Base-by-base conservation (phyloP, 2,888 invertebrate species). In the Agonum fuliginosum region DNA sequence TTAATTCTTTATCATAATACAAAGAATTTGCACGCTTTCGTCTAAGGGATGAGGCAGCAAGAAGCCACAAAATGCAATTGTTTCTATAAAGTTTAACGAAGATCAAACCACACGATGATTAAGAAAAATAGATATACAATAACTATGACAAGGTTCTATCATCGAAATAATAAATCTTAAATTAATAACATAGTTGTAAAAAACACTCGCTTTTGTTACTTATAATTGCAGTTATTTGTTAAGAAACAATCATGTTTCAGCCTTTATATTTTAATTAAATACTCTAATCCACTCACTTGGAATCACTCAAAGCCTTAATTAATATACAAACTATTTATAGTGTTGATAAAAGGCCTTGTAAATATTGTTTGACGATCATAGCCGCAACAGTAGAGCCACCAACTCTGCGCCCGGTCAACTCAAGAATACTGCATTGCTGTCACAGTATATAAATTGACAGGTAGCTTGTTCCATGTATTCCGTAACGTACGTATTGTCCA, bases 181-280 rank as follows among this genome's bases (percentile, higher is more conserved):
- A 67, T 51, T 48, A 75, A 34, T 75, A 75, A 75, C 34, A 51
- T 62, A 67, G 41, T 54, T 51, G 51, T 51, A 71, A 80, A 79
- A 81, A 81, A 81, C 79, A 80, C 79, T 80, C 80, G 78, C 81
- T 79, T 80, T 80, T 72, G 48, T 75, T 65, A 46, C 46, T 78
- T 78, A 80, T 80, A 81, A 80, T 80, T 80, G 81, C 79, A 82
- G 81, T 80, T 80, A 81, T 82, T 82, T 82, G 80, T 82, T 81
- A 82, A 80, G 80, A 82, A 83, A 82, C 79, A 79, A 82, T 81
- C 80, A 78, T 79, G 80, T 81, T 82, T 82, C 83, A 82, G 82
- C 80, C 82, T 82, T 82, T 81, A 81, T 80, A 79, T 80, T 82
- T 72, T 46, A 65, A 65, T 74, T 76, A 76, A 76, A 76, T 76